phyloP scores from a whole-genome alignment of 2,888 invertebrate genomes.

The Apodemia zela region DNA sequence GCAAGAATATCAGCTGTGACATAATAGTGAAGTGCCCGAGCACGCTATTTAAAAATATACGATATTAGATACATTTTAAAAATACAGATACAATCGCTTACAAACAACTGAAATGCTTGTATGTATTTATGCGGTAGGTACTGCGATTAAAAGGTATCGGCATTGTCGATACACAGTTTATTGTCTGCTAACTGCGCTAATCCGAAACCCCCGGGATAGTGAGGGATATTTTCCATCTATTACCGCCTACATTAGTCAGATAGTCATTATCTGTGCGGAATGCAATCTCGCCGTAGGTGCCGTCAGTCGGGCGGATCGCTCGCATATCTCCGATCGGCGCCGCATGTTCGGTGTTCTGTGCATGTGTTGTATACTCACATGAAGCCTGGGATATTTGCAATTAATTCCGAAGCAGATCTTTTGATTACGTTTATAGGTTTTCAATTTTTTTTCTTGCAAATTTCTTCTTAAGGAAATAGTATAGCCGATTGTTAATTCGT shows the following conservation, averaged over 20 bases:
- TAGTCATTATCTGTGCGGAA: constrained; percentile 57
- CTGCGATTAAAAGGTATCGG: constrained; percentile 1
- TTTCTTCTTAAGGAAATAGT: too few relatives aligned
- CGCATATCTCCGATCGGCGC: constrained; percentile 49
- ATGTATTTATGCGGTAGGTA: not conserved
- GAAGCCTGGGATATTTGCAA: not conserved
- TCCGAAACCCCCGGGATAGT: constrained; percentile 21
- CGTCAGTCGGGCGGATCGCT: constrained; percentile 38
- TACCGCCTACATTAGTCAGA: constrained; percentile 62
- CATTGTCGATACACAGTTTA: constrained; percentile 29
- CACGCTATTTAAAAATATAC: too few relatives aligned
- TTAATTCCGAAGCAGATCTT: not conserved
- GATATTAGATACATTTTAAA: too few relatives aligned
- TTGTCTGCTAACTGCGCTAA: constrained; percentile 26
- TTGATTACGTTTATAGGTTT: not conserved
- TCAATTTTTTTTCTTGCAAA: not conserved
- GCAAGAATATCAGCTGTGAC: too few relatives aligned
- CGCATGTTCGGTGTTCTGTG: constrained; percentile 23
- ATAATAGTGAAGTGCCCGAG: too few relatives aligned
- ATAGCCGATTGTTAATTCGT: too few relatives aligned
- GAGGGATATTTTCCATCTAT: constrained; percentile 58
- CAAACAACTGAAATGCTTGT: not conserved
- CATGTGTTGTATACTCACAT: constrained; percentile 21
- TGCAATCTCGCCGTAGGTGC: constrained; percentile 59
- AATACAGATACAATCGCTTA: too few relatives aligned